Conservation (phyloP, 1,140 invertebrate species). For the Metaphire vulgaris region DNA sequence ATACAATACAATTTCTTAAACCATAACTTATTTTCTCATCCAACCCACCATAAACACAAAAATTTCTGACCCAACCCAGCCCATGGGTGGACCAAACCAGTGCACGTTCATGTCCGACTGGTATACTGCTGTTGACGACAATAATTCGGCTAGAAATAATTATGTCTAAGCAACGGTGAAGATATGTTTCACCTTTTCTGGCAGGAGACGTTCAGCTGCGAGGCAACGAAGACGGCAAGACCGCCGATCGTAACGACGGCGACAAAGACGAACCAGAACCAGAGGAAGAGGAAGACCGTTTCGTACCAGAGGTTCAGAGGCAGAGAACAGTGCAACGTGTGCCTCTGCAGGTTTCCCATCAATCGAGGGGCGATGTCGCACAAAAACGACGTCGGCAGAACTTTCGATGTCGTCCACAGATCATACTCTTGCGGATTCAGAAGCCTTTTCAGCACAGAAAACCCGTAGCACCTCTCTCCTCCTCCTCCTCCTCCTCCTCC, state of each 20-base stretch:
- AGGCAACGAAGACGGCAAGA: slow-evolving; percentile 31
- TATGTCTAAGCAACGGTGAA: too few species aligned
- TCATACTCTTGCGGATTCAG: neutral
- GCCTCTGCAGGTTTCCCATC: slow-evolving; percentile 52
- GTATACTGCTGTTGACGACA: too few species aligned
- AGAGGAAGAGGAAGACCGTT: slow-evolving; percentile 57
- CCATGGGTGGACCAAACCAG: too few species aligned
- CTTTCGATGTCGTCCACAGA: neutral
- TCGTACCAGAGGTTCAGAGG: slow-evolving; percentile 58
- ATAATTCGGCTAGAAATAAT: too few species aligned
- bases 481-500: neutral
- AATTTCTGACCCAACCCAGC: too few species aligned
- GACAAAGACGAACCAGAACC: slow-evolving; percentile 58
- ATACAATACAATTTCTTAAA: too few species aligned
- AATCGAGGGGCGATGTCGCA: neutral
- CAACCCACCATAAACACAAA: too few species aligned
- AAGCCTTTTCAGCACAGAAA: neutral
- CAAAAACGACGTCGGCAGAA: neutral
- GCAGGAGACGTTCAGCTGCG: neutral
- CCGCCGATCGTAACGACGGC: slow-evolving; percentile 53
- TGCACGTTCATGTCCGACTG: too few species aligned
- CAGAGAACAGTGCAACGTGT: slow-evolving; percentile 56
- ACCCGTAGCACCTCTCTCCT: neutral
- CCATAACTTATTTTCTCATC: too few species aligned
- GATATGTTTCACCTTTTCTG: neutral